phyloP scores from a whole-genome alignment of 92 coral and sea anemone genomes.

The Palythoa grandiflora region DNA sequence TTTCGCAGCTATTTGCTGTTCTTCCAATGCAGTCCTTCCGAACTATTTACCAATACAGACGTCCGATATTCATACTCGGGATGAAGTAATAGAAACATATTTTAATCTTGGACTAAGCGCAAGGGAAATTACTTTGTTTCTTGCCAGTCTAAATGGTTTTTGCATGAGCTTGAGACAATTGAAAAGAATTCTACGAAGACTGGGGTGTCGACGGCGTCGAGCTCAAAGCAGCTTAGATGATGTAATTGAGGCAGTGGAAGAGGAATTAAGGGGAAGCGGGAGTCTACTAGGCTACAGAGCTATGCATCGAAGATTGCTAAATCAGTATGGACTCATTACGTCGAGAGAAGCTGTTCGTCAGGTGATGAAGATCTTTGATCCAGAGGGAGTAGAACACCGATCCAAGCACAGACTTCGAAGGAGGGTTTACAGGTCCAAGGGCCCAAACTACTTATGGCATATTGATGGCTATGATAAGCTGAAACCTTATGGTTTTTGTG shows the following conservation, averaged over 20 bases:
- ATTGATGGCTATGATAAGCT: slow-evolving; percentile 20
- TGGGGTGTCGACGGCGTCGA: slow-evolving; percentile 42
- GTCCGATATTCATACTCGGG: too few species aligned
- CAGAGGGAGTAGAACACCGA: slow-evolving; percentile 61
- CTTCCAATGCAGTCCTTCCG: too few species aligned
- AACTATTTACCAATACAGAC: too few species aligned
- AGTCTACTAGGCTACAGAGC: slow-evolving; percentile 69
- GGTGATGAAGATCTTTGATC: slow-evolving; percentile 50
- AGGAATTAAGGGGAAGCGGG: slow-evolving; percentile 66
- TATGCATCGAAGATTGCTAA: slow-evolving; percentile 64
- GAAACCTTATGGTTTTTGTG: slow-evolving; percentile 45
- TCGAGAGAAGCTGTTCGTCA: slow-evolving; percentile 41
- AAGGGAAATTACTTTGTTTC: not conserved
- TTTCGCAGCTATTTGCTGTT: too few species aligned
- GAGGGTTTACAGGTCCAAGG: slow-evolving; percentile 48
- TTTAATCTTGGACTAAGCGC: too few species aligned
- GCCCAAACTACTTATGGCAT: slow-evolving; percentile 69
- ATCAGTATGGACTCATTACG: slow-evolving; percentile 47
- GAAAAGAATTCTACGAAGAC: slow-evolving; percentile 55
- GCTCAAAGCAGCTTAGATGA: slow-evolving; percentile 38
- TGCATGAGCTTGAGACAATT: slow-evolving; percentile 57
- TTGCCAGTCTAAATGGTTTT: not conserved
- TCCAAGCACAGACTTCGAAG: slow-evolving; percentile 36
- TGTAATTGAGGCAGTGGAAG: slow-evolving; percentile 49
- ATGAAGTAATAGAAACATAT: too few species aligned